These are phyloP conservation scores for Pseudochirops cupreus DNA, from an alignment of 2,797 vertebrate species.

Conservation along the genomic window DNA sequence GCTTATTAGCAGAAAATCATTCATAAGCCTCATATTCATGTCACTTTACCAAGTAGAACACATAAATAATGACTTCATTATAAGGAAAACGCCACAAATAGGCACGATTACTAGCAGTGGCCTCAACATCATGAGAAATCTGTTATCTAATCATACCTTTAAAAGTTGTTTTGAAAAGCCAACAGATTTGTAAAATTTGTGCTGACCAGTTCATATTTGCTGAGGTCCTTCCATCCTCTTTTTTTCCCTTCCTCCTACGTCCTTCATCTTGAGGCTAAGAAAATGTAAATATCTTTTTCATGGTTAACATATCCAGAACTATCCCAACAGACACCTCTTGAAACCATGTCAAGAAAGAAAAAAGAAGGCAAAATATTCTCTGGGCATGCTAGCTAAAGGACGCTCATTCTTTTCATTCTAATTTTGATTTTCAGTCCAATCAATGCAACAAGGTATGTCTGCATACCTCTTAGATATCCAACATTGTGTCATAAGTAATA, in stretches of 20 bases:
- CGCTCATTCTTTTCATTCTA: background rate
- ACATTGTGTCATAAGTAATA: background rate
- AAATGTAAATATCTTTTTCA: background rate
- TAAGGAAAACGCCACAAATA: slow-evolving; percentile 64
- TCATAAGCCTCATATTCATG: slow-evolving; percentile 47
- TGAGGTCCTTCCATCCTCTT: background rate
- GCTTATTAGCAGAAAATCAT: slow-evolving; percentile 48
- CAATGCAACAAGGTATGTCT: background rate
- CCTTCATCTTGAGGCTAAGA: background rate
- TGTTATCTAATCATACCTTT: slow-evolving; percentile 48
- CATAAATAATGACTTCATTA: slow-evolving; percentile 57
- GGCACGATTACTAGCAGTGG: slow-evolving; percentile 45
- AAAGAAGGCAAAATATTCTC: background rate
- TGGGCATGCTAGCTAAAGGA: background rate
- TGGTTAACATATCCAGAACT: background rate
- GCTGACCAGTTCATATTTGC: background rate
- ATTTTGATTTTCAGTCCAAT: background rate
- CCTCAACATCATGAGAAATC: slow-evolving; percentile 46
- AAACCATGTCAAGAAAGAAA: background rate
- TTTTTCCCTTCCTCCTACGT: background rate
- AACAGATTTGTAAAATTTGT: slow-evolving; percentile 63
- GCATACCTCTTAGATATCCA: background rate
- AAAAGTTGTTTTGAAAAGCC: slow-evolving; percentile 69
- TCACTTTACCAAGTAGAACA: slow-evolving; percentile 56
- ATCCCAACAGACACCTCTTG: background rate